phyloP scores from a whole-genome alignment of 2,888 invertebrate species.

The Trachelus stipa region DNA sequence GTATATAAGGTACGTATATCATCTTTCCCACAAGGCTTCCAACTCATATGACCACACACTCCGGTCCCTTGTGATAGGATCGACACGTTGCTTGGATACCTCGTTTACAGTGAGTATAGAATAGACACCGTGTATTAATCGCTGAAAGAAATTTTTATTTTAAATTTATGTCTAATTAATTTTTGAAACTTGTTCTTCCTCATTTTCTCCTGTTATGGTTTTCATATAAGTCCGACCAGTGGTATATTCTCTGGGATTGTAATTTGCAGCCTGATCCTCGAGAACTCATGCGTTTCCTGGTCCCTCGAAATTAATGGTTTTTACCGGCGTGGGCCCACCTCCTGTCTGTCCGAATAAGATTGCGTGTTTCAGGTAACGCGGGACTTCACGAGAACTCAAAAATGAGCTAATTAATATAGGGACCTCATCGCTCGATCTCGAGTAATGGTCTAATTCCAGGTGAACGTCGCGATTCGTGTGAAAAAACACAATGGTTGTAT shows the following conservation, averaged over 20 bases:
- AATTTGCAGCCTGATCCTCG: neutral
- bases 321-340: neutral
- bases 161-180: neutral
- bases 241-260: neutral
- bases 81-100: slow-evolving; percentile 28
- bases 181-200: neutral
- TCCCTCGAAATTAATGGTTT: neutral
- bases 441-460: neutral
- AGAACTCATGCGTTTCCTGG: neutral
- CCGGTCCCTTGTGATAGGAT: slow-evolving; percentile 39
- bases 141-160: neutral
- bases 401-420: neutral
- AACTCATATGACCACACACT: slow-evolving; percentile 14
- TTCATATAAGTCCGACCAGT: neutral
- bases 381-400: neutral
- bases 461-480: neutral
- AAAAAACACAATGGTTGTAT: neutral
- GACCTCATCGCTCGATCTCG: neutral
- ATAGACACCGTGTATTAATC: neutral
- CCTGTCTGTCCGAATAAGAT: neutral
- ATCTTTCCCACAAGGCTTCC: slow-evolving; percentile 10
- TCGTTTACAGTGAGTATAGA: neutral
- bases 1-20: neutral
- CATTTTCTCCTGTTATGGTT: neutral
- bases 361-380: neutral